These are phyloP conservation scores for Drosophila kikkawai DNA, from an alignment of 1,140 invertebrate species.

Conservation along the genomic window DNA sequence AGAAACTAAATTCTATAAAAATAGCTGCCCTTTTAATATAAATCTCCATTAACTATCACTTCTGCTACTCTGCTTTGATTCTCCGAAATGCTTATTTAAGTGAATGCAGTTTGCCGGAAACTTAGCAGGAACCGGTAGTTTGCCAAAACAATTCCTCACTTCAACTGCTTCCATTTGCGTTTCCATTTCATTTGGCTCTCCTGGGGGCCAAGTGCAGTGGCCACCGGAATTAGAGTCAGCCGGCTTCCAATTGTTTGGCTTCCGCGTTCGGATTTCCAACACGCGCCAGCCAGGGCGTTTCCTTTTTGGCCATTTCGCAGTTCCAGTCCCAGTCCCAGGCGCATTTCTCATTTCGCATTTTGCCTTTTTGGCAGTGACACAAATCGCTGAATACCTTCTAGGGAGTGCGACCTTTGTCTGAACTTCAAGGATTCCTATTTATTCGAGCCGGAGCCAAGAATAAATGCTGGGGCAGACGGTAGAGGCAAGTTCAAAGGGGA, in stretches of 20 bases:
- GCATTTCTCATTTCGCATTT: constrained; percentile 13
- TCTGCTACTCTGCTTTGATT: background rate
- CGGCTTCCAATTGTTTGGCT: constrained; percentile 43
- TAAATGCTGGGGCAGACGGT: constrained; percentile 45
- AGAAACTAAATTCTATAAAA: background rate
- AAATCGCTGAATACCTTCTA: constrained; percentile 48
- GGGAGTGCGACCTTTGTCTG: constrained; percentile 67
- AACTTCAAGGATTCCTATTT: constrained; percentile 72
- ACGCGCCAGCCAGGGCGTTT: constrained; percentile 25
- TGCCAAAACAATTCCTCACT: constrained; percentile 46
- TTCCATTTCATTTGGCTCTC: constrained; percentile 35
- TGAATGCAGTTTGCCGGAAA: constrained; percentile 32
- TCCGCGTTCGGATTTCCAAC: constrained; percentile 32
- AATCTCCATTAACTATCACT: background rate
- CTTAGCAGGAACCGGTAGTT: constrained; percentile 20
- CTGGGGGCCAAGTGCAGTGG: constrained; percentile 18
- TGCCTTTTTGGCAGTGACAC: constrained; percentile 47
- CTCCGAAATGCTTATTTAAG: constrained; percentile 18
- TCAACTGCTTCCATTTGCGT: constrained; percentile 30
- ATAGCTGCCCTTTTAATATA: background rate
- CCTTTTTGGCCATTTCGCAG: constrained; percentile 16
- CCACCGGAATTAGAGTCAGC: constrained; percentile 23
- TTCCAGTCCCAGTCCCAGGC: background rate
- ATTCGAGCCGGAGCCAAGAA: constrained; percentile 63
- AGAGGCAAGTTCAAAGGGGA: constrained; percentile 18